Evolutionary conservation across 2,113 vertebrate species (phyloP), one percentile per base, ranked within the genome.

Genomic region (Chloroceryle aenea): DNA sequence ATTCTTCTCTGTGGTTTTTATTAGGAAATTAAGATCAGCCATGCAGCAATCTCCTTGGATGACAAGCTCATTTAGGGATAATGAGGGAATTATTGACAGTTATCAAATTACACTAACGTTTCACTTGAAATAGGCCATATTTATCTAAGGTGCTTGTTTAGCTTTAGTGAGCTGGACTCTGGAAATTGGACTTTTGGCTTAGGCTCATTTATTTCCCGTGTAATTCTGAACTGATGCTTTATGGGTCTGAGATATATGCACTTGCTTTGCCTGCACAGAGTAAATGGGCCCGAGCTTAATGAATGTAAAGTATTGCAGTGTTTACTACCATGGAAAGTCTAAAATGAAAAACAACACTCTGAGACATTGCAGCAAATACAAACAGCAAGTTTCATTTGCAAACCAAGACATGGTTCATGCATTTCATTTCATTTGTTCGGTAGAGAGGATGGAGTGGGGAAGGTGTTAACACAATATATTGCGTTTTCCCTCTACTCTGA

Each of bases 251-350:
- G 83, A 87, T 95, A 94, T 96, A 91, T 94, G 82, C 58, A 85
- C 83, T 97, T 97, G 95, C 97, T 96, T 97, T 95, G 85, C 97
- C 96, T 94, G 90, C 90, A 85, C 80, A 82, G 93, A 90, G 97
- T 97, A 97, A 98, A 98, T 98, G 97, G 97, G 90, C 96, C 95
- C 19, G 5, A 90, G 77, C 85, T 96, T 98, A 98, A 98, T 97
- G 97, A 97, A 97, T 95, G 93, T 96, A 97, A 97, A 97, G 74
- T 87, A 95, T 94, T 97, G 92, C 97, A 94, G 94, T 96, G 95
- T 98, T 98, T 98, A 94, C 97, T 95, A 90, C 95, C 95, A 94
- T 72, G 78, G 82, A 89, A 97, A 97, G 85, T 95, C 92, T 95
- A 76, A 97, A 97, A 97, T 98, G 97, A 98, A 97, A 97, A 98